Percentiles rank a stretch among this genome's conserved stretches.
phyloP scores from a whole-genome alignment of 2,797 vertebrate species.

The Pangasius mekongensis region DNA sequence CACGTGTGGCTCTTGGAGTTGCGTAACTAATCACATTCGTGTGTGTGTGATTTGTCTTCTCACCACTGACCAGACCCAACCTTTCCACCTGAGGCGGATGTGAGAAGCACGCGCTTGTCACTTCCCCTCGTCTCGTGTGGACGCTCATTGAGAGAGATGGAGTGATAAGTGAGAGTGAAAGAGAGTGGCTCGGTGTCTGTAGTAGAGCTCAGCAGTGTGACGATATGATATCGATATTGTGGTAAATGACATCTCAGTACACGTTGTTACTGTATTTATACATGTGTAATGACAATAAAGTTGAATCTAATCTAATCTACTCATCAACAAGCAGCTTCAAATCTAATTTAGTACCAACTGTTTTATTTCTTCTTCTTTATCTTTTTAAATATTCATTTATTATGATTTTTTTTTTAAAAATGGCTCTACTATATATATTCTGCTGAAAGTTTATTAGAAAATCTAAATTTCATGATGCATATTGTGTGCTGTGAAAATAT shows the following conservation, averaged over 20 bases:
- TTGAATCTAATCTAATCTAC: no score
- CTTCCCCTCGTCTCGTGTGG: constrained; percentile 3
- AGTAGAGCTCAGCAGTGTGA: not conserved
- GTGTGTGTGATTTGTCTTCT: constrained; percentile 7
- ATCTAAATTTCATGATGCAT: not conserved
- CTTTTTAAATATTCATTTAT: no score
- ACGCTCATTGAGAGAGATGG: not conserved
- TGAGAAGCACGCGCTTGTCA: not conserved
- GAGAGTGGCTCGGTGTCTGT: not conserved
- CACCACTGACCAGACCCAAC: constrained; percentile 32
- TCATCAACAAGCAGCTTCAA: not conserved
- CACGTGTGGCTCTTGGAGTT: constrained; percentile 36
- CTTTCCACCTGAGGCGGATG: constrained; percentile 38
- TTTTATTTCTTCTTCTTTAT: not conserved
- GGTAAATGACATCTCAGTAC: not conserved
- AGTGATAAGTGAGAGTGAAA: not conserved
- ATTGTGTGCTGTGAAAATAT: not conserved
- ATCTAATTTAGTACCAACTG: not conserved
- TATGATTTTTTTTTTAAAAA: no score
- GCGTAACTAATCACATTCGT: constrained; percentile 49
- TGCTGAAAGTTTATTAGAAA: no score
- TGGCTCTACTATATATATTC: no score
- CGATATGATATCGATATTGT: not conserved
- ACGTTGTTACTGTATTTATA: no score
- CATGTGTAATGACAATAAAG: no score